Conservation (phyloP, 2,888 invertebrate genomes). For the Drosophila eohydei region DNA sequence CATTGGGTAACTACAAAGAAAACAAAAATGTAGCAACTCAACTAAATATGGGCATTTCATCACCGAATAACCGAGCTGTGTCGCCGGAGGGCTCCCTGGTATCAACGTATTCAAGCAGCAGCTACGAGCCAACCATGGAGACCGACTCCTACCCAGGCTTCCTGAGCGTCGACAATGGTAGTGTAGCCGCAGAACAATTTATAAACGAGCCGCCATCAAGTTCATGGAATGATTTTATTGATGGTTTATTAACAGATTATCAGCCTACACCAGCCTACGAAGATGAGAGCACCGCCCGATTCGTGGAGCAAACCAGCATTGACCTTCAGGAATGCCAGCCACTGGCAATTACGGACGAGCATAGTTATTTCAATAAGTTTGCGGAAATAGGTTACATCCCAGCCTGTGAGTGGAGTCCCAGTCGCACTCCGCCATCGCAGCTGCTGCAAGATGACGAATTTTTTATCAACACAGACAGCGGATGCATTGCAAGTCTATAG, state of each 20-base stretch:
- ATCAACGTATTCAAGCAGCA: slow-evolving; percentile 49
- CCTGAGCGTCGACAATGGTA: slow-evolving; percentile 62
- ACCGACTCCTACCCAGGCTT: slow-evolving; percentile 28
- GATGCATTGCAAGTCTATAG: slow-evolving; percentile 53
- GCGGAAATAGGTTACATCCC: slow-evolving; percentile 86
- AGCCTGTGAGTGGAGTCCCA: slow-evolving; percentile 86
- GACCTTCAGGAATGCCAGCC: slow-evolving; percentile 24
- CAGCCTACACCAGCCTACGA: slow-evolving; percentile 45
- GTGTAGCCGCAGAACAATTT: slow-evolving; percentile 49
- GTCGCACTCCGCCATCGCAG: slow-evolving; percentile 67
- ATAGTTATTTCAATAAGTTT: slow-evolving; percentile 62
- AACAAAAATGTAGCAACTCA: slow-evolving; percentile 85
- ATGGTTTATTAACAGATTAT: slow-evolving; percentile 79
- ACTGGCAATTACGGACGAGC: slow-evolving; percentile 45
- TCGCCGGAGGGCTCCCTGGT: slow-evolving; percentile 54
- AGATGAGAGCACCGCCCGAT: slow-evolving; percentile 51
- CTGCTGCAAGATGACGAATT: slow-evolving; percentile 63
- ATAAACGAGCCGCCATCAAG: slow-evolving; percentile 40
- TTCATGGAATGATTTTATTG: slow-evolving; percentile 66
- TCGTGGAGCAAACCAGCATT: slow-evolving; percentile 51
- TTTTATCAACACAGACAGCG: slow-evolving; percentile 11
- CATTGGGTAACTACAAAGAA: slow-evolving; percentile 86
- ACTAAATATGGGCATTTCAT: slow-evolving; percentile 71
- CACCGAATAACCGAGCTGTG: slow-evolving; percentile 14
- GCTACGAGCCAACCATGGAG: slow-evolving; percentile 42